Conservation (phyloP, 2,888 invertebrate genomes). For the Prosapia bicincta region DNA sequence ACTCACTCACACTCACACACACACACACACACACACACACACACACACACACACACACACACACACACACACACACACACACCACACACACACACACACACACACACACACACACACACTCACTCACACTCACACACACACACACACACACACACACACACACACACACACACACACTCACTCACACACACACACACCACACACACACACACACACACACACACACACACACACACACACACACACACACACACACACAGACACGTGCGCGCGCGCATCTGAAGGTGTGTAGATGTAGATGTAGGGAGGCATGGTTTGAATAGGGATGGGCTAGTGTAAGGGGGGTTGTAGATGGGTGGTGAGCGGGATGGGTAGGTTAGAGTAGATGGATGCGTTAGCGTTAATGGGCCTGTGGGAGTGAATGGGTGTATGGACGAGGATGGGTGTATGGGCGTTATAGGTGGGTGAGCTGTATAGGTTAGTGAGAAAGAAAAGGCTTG, state of each 20-base stretch:
- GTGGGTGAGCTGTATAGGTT: too few relatives aligned
- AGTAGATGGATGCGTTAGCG: too few relatives aligned
- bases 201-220: neutral
- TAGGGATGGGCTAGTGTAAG: too few relatives aligned
- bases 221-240: neutral
- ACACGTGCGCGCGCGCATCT: neutral
- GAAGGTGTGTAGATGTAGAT: too few relatives aligned
- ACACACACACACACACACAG: neutral
- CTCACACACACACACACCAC: neutral
- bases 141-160: neutral
- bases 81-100: constrained; percentile 5
- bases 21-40: constrained; percentile 3
- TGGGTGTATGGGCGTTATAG: too few relatives aligned
- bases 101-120: constrained; percentile 3
- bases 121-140: neutral
- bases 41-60: constrained; percentile 5
- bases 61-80: constrained; percentile 5
- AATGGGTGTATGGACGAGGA: too few relatives aligned
- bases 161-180: neutral
- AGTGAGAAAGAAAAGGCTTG: too few relatives aligned
- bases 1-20: neutral
- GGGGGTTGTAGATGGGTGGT: too few relatives aligned
- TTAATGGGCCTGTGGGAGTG: too few relatives aligned
- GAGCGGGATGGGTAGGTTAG: too few relatives aligned
- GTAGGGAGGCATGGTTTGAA: too few relatives aligned